Conservation (phyloP, 1,140 invertebrate species). For the Halotydeus destructor region DNA sequence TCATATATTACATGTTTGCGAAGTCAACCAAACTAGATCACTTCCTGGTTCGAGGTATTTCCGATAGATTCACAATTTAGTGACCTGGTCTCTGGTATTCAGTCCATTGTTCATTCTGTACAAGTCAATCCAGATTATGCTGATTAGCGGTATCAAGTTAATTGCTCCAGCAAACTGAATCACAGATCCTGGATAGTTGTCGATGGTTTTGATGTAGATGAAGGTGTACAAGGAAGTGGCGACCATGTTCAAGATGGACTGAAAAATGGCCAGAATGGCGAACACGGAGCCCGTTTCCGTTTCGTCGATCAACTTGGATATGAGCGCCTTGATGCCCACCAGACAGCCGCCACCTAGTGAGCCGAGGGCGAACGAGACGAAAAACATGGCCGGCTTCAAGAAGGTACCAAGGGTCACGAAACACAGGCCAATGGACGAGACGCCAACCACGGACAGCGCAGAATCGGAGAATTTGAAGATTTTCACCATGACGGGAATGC, state of each 20-base stretch:
- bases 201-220: conserved; percentile 7
- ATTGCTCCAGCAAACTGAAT: neutral
- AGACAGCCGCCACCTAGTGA: neutral
- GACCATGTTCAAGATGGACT: conserved; percentile 1
- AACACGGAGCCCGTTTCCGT: conserved; percentile 11
- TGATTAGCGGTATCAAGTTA: neutral
- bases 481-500: neutral
- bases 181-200: conserved; percentile 2
- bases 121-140: neutral
- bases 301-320: conserved; percentile 1
- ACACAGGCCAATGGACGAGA: neutral
- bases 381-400: neutral
- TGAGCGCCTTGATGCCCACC: conserved; percentile 4
- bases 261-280: neutral
- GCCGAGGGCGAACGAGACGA: neutral
- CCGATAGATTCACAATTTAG: no score
- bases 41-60: no score
- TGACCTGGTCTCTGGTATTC: no score
- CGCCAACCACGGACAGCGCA: conserved; percentile 1
- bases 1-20: no score
- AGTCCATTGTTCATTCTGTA: no score
- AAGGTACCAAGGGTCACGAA: neutral
- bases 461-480: conserved; percentile 6
- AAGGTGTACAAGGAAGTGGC: neutral
- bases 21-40: no score